phyloP scores from a whole-genome alignment of 2,888 invertebrate genomes.

The Beris chalybata region DNA sequence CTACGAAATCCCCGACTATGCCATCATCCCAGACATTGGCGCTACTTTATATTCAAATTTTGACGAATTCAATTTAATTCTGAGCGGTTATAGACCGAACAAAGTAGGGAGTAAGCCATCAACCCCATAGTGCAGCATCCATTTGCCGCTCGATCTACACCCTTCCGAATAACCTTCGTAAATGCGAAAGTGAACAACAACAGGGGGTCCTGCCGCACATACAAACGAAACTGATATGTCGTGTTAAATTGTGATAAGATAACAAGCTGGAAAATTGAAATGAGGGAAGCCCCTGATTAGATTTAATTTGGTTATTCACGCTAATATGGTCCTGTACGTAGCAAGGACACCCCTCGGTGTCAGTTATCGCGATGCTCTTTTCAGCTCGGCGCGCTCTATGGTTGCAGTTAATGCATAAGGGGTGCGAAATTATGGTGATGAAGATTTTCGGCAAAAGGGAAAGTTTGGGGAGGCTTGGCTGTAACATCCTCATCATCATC shows the following conservation, averaged over 20 bases:
- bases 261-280: constrained; percentile 46
- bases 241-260: constrained; percentile 45
- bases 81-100: constrained; percentile 10
- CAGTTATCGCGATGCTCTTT: constrained; percentile 4
- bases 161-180: constrained; percentile 17
- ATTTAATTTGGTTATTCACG: constrained; percentile 43
- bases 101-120: constrained; percentile 11
- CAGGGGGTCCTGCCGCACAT: constrained; percentile 15
- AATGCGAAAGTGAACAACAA: constrained; percentile 2
- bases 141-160: constrained; percentile 5
- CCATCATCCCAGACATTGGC: constrained; percentile 11
- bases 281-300: constrained; percentile 44
- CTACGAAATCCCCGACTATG: constrained; percentile 20
- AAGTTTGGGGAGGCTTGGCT: background rate
- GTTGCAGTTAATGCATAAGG: too few species aligned
- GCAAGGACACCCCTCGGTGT: background rate
- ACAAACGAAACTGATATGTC: constrained; percentile 39
- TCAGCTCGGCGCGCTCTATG: background rate
- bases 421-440: constrained; percentile 20
- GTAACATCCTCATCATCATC: constrained; percentile 20
- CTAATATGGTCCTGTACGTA: constrained; percentile 8
- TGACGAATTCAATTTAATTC: constrained; percentile 28
- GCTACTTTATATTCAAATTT: constrained; percentile 31
- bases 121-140: constrained; percentile 16
- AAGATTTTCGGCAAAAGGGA: background rate